These are phyloP conservation scores for Rhynchophorus ferrugineus DNA, from an alignment of 1,140 invertebrate genomes.

Conservation along the genomic window DNA sequence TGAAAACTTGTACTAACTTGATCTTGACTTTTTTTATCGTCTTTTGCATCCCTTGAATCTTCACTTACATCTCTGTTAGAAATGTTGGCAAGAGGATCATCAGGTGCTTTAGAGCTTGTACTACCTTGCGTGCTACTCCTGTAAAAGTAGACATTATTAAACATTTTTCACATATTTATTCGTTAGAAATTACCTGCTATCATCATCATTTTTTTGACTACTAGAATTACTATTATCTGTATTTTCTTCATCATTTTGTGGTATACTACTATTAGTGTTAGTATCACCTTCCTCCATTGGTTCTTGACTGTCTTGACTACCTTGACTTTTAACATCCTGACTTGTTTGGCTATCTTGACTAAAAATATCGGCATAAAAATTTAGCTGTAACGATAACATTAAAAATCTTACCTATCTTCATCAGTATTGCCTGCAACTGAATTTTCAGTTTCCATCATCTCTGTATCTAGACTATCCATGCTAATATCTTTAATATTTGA, in stretches of 20 bases:
- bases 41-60: constrained; percentile 12
- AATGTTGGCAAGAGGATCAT: neutral
- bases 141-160: neutral
- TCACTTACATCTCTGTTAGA: neutral
- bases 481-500: no score
- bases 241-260: constrained; percentile 15
- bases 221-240: constrained; percentile 27
- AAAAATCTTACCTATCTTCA: neutral
- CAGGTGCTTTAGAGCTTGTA: neutral
- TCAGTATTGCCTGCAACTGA: neutral
- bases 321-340: constrained; percentile 18
- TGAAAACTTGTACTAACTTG: no score
- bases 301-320: constrained; percentile 17
- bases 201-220: constrained; percentile 12
- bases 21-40: no score
- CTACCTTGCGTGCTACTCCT: neutral
- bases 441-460: neutral
- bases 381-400: neutral
- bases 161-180: no score
- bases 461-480: no score
- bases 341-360: constrained; percentile 15
- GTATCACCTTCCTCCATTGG: constrained; percentile 4
- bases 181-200: constrained; percentile 9
- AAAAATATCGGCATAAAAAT: neutral
- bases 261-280: constrained; percentile 15